Percentiles rank a stretch among this genome's conserved stretches.
These are phyloP conservation scores for Chroicocephalus ridibundus DNA, from an alignment of 2,113 vertebrate species.

Conservation along the genomic window DNA sequence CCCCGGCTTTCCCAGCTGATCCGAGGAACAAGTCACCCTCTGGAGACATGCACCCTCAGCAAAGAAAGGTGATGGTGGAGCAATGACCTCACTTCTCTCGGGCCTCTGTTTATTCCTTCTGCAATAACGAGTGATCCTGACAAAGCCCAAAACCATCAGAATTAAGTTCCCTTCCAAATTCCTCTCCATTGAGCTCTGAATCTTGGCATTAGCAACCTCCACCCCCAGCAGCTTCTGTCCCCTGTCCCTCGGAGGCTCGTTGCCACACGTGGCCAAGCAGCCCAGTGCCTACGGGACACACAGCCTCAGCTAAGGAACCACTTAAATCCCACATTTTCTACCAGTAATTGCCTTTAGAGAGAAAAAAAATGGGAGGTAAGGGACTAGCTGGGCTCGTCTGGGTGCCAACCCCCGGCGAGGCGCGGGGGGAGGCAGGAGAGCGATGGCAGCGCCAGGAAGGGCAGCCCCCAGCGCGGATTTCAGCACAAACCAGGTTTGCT, in stretches of 20 bases:
- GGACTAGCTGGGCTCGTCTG: neutral
- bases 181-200: neutral
- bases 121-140: neutral
- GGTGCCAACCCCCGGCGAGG: rapidly evolving
- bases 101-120: neutral
- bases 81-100: neutral
- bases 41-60: neutral
- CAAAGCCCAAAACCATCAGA: neutral
- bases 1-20: neutral
- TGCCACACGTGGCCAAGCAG: neutral
- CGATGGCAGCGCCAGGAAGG: neutral
- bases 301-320: neutral
- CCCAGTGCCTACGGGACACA: neutral
- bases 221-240: neutral
- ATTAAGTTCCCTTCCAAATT: neutral
- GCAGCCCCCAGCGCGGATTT: neutral
- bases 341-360: neutral
- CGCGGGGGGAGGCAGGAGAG: neutral
- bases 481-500: neutral
- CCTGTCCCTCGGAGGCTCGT: neutral
- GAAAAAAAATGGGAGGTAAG: neutral
- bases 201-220: neutral
- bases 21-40: neutral
- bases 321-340: neutral
- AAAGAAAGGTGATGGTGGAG: neutral